A percentile compares a stretch with the other conserved stretches of the same genome.
Conservation (phyloP, 2,113 vertebrate genomes). For the Maccullochella peelii region DNA sequence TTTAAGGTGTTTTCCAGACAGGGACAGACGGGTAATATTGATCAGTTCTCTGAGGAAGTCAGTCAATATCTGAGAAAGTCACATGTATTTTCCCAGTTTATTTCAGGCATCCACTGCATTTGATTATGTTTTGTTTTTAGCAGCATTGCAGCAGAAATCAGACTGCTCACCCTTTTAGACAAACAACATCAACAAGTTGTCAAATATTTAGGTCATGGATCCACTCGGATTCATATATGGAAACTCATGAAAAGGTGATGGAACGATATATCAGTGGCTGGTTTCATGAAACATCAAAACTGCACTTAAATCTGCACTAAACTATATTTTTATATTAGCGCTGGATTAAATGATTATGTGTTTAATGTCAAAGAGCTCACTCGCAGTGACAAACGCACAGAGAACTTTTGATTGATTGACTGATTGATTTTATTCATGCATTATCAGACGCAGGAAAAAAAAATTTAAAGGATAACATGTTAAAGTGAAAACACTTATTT, state of each 20-base stretch:
- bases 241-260: background rate
- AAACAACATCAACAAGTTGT: background rate
- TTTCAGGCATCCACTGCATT: background rate
- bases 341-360: no score
- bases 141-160: background rate
- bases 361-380: no score
- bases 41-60: background rate
- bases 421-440: no score
- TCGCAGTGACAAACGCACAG: no score
- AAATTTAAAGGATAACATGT: no score
- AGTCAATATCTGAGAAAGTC: background rate
- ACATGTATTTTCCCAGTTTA: background rate
- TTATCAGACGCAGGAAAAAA: no score
- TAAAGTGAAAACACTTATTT: no score
- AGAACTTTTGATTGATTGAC: no score
- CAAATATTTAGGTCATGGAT: background rate
- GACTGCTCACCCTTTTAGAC: no score
- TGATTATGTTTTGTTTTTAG: background rate
- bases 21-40: background rate
- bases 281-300: background rate
- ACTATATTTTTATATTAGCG: no score
- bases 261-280: background rate
- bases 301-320: no score
- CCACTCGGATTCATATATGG: background rate
- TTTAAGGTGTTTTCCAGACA: background rate